Base-by-base conservation (phyloP, 92 coral and sea anemone genomes). In the Parazoanthus swiftii region DNA sequence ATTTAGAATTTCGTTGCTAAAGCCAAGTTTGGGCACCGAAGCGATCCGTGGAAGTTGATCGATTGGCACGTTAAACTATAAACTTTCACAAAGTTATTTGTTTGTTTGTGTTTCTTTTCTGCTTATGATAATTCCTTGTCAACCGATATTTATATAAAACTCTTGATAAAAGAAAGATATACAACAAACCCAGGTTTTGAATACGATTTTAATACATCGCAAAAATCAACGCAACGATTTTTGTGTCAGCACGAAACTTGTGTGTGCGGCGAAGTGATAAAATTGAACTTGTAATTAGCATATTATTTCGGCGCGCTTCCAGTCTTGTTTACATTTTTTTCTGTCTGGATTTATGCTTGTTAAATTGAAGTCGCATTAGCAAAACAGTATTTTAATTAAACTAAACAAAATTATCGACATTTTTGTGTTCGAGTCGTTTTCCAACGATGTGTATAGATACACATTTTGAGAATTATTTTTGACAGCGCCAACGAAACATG, bases 11-110 rank as follows among this genome's bases (percentile, higher is more conserved):
- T 76, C 81, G 81, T 76, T 76, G 81, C 21, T 29, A 76, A 76
- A 76, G 81, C 81, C 51, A 76, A 76, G 81, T 76, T 76, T 76
- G 81, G 81, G 8, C 81, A 76, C 81, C 81, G 81, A 37, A 76
- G 81, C 81, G 51, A 76, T 74, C 81, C 81, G 81, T 76, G 81
- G 81, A 76, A 76, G 81, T 76, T 76, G 81, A 76, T 76, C 81
- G 81, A 76, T 76, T 76, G 81, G 81, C 81, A 76, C 56, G 58
- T 39, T 76, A 76, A 39, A 39, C 54, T 29, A 29, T 29, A 74
- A 74, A 74, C 77, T 6, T 74, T 74, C 77, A 74, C 77, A 74
- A 74, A 74, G 77, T 74, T 6, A 74, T 74, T 74, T 74, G 77
- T 74, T 74, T 74, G 2, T 74, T 74, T 26, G 42, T 74, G 42